phyloP scores from a whole-genome alignment of 2,888 invertebrate genomes.

The Piscicola geometra region DNA sequence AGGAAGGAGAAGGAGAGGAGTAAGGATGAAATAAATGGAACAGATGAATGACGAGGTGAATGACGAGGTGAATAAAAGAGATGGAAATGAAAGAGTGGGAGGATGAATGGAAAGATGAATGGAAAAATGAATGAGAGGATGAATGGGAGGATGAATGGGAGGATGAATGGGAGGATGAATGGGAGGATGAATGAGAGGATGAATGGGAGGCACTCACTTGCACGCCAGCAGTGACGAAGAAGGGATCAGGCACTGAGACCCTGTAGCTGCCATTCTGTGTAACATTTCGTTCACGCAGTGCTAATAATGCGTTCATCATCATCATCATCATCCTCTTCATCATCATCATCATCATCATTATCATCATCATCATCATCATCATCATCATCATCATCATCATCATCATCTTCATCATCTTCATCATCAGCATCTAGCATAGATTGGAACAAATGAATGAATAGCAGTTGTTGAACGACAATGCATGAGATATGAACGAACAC shows the following conservation, averaged over 20 bases:
- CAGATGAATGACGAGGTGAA: slow-evolving; percentile 8
- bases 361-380: slow-evolving; percentile 20
- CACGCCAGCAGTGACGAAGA: too few species aligned
- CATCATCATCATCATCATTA: background rate
- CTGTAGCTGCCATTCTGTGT: too few species aligned
- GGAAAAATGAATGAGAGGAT: background rate
- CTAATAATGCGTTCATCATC: too few species aligned
- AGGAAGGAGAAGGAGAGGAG: slow-evolving; percentile 19
- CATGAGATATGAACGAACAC: too few species aligned
- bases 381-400: slow-evolving; percentile 2
- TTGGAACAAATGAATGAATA: too few species aligned
- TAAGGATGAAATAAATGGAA: too few species aligned
- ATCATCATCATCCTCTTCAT: background rate
- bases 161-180: background rate
- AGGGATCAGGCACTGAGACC: too few species aligned
- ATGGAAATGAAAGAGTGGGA: background rate
- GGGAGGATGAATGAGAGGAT: too few species aligned
- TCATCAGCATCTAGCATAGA: too few species aligned
- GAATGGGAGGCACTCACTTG: too few species aligned
- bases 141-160: background rate
- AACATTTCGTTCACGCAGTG: too few species aligned
- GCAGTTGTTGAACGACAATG: too few species aligned
- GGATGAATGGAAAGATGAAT: background rate
- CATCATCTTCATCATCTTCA: slow-evolving; percentile 9
- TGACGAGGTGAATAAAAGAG: background rate